Evolutionary conservation across 1,140 invertebrate species (phyloP).

Genomic region (Caenorhabditis briggsae): DNA sequence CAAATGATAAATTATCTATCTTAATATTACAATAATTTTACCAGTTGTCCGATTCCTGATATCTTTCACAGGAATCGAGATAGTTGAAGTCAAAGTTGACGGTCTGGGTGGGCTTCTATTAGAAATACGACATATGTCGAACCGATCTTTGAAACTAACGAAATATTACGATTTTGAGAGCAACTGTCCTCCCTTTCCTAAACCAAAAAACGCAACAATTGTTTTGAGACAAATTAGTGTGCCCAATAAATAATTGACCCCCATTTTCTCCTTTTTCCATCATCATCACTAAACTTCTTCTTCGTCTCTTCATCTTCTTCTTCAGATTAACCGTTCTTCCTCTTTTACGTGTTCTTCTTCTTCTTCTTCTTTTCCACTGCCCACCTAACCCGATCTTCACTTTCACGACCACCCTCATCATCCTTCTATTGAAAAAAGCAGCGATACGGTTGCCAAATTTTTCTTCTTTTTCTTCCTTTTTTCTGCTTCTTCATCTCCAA

Average conservation of each 20-base stretch:
- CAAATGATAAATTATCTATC: too few relatives aligned
- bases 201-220: background rate
- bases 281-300: too few relatives aligned
- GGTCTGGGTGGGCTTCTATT: too few relatives aligned
- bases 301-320: background rate
- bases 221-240: background rate
- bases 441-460: background rate
- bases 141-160: too few relatives aligned
- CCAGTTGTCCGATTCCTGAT: too few relatives aligned
- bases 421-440: background rate
- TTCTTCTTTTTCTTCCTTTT: background rate
- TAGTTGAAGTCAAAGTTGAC: too few relatives aligned
- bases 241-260: conserved; percentile 56
- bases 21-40: too few relatives aligned
- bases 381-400: conserved; percentile 9
- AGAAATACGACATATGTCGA: too few relatives aligned
- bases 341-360: conserved; percentile 12
- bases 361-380: background rate
- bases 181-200: too few relatives aligned
- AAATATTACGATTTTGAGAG: too few relatives aligned
- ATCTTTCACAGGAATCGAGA: too few relatives aligned
- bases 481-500: background rate
- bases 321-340: conserved; percentile 47
- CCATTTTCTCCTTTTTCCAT: conserved; percentile 40
- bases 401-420: conserved; percentile 1